These are phyloP conservation scores for Gadopsis bispinosus DNA, from an alignment of 2,797 vertebrate species.

Conservation along the genomic window DNA sequence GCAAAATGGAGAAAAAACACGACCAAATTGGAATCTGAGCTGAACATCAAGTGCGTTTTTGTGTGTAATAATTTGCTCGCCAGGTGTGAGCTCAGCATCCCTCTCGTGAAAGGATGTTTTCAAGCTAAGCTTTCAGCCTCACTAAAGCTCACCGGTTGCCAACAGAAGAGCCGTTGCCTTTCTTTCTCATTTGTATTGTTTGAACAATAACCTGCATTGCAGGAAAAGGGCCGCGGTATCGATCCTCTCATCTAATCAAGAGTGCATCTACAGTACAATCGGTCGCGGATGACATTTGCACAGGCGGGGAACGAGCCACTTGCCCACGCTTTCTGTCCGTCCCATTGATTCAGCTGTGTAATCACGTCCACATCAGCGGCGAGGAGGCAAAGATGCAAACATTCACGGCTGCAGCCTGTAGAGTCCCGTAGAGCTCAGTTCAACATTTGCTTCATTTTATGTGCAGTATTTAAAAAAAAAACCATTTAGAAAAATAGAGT, in stretches of 20 bases:
- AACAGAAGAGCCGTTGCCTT: conserved; percentile 4
- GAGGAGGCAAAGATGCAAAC: conserved; percentile 24
- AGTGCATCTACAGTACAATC: conserved; percentile 57
- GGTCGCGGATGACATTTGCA: conserved; percentile 65
- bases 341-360: conserved; percentile 60
- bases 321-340: conserved; percentile 41
- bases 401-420: conserved; percentile 11
- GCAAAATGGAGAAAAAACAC: not conserved
- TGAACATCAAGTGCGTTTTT: conserved; percentile 6
- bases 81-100: not conserved
- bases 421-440: conserved; percentile 25
- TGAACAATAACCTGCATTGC: conserved; percentile 46
- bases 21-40: not conserved
- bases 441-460: conserved; percentile 38
- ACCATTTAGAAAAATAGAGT: not conserved
- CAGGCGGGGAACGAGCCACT: conserved; percentile 52
- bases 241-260: conserved; percentile 68
- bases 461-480: conserved; percentile 1
- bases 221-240: conserved; percentile 51
- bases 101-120: conserved; percentile 14
- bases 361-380: conserved; percentile 48
- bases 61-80: not conserved
- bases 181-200: conserved; percentile 48
- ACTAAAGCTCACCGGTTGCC: not conserved
- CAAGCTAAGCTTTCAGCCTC: conserved; percentile 4